phyloP scores from a whole-genome alignment of 2,797 vertebrate species.

The Philypnodon macrostomus region DNA sequence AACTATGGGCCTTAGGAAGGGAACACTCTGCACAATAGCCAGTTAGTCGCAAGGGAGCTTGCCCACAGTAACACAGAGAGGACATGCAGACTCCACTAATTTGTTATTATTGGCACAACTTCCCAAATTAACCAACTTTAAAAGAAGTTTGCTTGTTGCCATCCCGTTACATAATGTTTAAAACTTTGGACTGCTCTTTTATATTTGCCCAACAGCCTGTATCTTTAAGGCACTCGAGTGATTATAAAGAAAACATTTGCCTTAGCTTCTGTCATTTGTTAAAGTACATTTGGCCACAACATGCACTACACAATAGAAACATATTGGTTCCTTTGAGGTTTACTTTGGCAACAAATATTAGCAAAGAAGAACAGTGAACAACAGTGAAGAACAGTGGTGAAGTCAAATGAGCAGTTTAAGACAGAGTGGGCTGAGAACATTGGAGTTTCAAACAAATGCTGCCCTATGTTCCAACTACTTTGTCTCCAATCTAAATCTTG shows the following conservation, averaged over 20 bases:
- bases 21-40: too few species aligned
- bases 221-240: slow-evolving; percentile 13
- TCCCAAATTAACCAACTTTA: not conserved
- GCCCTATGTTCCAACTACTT: not conserved
- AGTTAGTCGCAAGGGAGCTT: too few species aligned
- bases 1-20: too few species aligned
- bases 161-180: not conserved
- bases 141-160: not conserved
- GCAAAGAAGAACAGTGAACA: slow-evolving; percentile 28
- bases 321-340: slow-evolving; percentile 54
- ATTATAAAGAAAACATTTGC: slow-evolving; percentile 3
- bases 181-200: slow-evolving; percentile 12
- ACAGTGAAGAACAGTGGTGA: slow-evolving; percentile 60
- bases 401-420: slow-evolving; percentile 66
- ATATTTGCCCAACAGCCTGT: slow-evolving; percentile 1
- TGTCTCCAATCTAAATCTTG: not conserved
- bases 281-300: slow-evolving; percentile 51
- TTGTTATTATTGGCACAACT: too few species aligned
- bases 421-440: slow-evolving; percentile 31
- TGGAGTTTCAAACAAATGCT: slow-evolving; percentile 33
- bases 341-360: slow-evolving; percentile 65
- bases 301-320: slow-evolving; percentile 49
- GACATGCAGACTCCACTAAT: too few species aligned
- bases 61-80: too few species aligned
- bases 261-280: slow-evolving; percentile 21